Base-by-base conservation (phyloP, 2,888 invertebrate species). In the Allolobophora icterica region DNA sequence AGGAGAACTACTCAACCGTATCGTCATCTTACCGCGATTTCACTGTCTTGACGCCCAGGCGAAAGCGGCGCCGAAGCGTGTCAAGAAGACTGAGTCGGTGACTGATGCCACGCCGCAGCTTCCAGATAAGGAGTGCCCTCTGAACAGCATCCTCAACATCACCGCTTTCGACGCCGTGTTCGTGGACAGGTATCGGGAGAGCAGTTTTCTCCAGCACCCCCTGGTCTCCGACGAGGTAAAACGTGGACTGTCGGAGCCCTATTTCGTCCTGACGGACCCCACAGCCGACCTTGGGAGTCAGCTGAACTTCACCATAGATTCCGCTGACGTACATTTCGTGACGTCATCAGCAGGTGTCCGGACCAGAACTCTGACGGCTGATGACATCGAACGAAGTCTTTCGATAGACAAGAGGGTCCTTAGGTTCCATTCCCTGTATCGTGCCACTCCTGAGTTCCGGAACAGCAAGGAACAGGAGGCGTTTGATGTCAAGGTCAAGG, bases 11-110 rank as follows among this genome's bases (percentile, higher is more conserved):
- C 89, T 91, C 15, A 91, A 92, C 45, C 87, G 92, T 19, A 91
- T 91, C 52, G 71, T 92, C 21, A 91, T 92, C 40, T 38, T 92
- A n/a, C 92, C 92, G 42, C 92, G 91, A 91, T 92, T 91, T 71
- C 92, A 92, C 90, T 92, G 92, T 35, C 34, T 84, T 0, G 15
- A 0, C 6, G 33, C 34, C 83, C 83, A 11, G n/a, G 30, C 15
- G 84, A 84, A 30, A 21, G 35, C 34, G 84, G 34, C 2, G 84
- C 17, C 33, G 84, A 84, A 34, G 84, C 4, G 58, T 13, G 13
- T 2, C 24, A 58, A 58, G 58, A 35, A 33, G 84, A 34, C 19
- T 15, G 84, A 84, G 1, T 1, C 34, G 33, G 34, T 35, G 84
- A 84, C 33, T 21, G 84, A 84, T 3, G 35, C 89, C 17, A 38